Evolutionary conservation across 2,888 invertebrate genomes (phyloP).

Genomic region (Acrobasis suavella): DNA sequence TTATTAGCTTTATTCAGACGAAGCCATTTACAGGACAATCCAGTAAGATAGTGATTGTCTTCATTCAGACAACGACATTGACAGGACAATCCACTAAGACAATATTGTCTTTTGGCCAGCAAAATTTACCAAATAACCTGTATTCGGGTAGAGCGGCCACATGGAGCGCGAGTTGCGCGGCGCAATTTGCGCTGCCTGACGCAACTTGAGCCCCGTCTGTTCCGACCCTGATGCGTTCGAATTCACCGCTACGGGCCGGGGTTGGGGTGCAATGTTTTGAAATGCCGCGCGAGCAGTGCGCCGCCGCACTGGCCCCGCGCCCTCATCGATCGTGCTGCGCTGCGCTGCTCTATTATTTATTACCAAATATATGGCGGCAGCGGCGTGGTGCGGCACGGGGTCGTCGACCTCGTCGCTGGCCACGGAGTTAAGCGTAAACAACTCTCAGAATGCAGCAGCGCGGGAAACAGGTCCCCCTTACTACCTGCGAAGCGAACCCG

Average conservation of each 20-base stretch:
- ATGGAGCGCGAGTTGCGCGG: no score
- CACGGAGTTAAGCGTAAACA: conserved; percentile 66
- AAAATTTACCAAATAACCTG: no score
- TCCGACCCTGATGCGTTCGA: no score
- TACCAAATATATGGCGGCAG: conserved; percentile 77
- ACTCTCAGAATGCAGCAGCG: conserved; percentile 61
- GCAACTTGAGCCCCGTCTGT: no score
- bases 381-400: conserved; percentile 70
- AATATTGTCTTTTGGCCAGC: no score
- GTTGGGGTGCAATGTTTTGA: conserved; percentile 66
- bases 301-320: conserved; percentile 65
- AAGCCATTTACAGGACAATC: no score
- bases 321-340: conserved; percentile 69
- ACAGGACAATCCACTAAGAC: no score
- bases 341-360: conserved; percentile 76
- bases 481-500: conserved; percentile 46
- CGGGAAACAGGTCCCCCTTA: conserved; percentile 62
- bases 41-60: no score
- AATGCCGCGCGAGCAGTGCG: conserved; percentile 51
- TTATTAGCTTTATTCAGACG: no score
- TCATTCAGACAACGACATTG: no score
- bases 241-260: conserved; percentile 27
- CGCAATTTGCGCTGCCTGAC: no score
- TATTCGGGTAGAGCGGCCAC: no score
- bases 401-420: conserved; percentile 60